phyloP scores from a whole-genome alignment of 2,113 vertebrate species.

The Atlantisia rogersi region DNA sequence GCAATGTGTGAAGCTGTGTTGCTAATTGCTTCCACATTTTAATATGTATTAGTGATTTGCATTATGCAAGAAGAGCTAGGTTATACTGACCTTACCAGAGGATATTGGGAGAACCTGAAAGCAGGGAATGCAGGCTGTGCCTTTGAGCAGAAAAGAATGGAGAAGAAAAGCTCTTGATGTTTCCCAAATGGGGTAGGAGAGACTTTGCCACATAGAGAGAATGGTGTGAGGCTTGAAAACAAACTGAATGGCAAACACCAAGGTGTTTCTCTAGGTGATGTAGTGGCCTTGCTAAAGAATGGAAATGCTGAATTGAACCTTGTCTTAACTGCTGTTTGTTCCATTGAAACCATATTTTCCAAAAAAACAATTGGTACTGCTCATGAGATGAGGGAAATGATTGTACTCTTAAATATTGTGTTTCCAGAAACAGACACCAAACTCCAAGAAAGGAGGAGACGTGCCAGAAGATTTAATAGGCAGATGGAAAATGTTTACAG shows the following conservation, averaged over 20 bases:
- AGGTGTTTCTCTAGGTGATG: background rate
- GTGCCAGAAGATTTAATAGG: background rate
- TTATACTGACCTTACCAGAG: background rate
- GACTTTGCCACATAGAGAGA: background rate
- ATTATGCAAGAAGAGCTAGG: background rate
- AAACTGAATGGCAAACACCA: background rate
- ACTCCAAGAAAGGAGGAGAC: background rate
- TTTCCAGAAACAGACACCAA: background rate
- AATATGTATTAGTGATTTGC: constrained; percentile 18
- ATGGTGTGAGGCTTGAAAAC: background rate
- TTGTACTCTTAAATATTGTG: background rate
- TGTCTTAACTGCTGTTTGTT: background rate
- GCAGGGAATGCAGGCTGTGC: background rate
- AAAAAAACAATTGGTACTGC: background rate
- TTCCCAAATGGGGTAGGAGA: background rate
- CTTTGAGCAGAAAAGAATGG: background rate
- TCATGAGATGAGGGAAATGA: background rate
- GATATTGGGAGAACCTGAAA: background rate
- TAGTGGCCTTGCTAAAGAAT: background rate
- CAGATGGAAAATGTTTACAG: constrained; percentile 41
- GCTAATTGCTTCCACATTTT: constrained; percentile 47
- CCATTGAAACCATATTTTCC: background rate
- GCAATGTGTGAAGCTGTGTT: constrained; percentile 42
- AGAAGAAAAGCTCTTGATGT: background rate
- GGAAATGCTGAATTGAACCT: background rate